A percentile compares a stretch with the other conserved stretches of the same genome.
Conservation (phyloP, 2,113 vertebrate genomes). For the Aix galericulata region DNA sequence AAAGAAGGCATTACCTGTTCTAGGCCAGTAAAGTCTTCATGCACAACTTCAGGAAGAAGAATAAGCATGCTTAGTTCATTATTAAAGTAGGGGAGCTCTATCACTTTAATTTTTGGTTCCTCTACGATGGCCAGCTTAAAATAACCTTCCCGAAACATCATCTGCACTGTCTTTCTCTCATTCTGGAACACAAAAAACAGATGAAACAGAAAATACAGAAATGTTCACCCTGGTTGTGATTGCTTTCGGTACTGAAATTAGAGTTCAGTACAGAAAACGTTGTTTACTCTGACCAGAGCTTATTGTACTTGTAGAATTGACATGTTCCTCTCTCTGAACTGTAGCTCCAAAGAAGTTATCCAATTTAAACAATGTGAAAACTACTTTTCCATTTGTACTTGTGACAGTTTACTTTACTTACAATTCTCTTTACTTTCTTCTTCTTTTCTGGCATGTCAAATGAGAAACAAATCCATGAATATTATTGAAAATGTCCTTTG, state of each 20-base stretch:
- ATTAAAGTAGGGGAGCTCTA: slow-evolving; percentile 84
- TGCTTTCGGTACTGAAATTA: background rate
- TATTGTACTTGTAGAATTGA: background rate
- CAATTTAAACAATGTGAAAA: background rate
- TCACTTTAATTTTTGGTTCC: slow-evolving; percentile 74
- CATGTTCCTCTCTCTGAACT: background rate
- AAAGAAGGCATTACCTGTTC: slow-evolving; percentile 58
- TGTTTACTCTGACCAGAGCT: background rate
- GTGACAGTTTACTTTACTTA: background rate
- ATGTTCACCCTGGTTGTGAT: background rate
- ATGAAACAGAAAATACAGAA: background rate
- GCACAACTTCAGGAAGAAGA: slow-evolving; percentile 77
- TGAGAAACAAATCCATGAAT: background rate
- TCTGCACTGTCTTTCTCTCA: slow-evolving; percentile 75
- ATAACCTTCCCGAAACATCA: slow-evolving; percentile 81
- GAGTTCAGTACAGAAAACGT: background rate
- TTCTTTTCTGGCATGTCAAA: background rate
- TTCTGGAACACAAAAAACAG: slow-evolving; percentile 68
- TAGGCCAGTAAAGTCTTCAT: background rate
- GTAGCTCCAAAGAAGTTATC: background rate
- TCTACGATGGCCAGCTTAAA: slow-evolving; percentile 73
- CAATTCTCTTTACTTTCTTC: background rate
- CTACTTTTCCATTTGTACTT: background rate
- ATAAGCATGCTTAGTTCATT: slow-evolving; percentile 85
- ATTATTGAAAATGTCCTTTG: background rate